A percentile compares a stretch with the other conserved stretches of the same genome.
phyloP scores from a whole-genome alignment of 2,797 vertebrate genomes.

The Capromys pilorides region DNA sequence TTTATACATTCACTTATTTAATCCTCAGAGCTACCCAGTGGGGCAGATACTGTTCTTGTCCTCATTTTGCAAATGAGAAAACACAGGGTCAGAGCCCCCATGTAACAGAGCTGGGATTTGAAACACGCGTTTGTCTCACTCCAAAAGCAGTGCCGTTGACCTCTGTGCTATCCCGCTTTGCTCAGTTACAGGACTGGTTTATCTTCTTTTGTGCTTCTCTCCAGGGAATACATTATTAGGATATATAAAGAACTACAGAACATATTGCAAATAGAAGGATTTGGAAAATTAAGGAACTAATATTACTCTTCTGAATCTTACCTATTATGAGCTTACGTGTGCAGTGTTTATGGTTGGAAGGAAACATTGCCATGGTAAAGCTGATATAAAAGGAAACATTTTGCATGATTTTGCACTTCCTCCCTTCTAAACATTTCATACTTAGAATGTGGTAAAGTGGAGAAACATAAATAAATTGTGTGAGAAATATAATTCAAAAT shows the following conservation, averaged over 20 bases:
- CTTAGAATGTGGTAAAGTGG: neutral
- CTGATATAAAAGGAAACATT: neutral
- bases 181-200: neutral
- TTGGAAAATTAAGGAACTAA: conserved; percentile 53
- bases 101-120: neutral
- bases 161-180: neutral
- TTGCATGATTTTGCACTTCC: neutral
- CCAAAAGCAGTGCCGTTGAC: neutral
- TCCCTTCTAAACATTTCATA: neutral
- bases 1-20: conserved; percentile 34
- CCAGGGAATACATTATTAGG: conserved; percentile 23
- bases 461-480: neutral
- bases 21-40: conserved; percentile 27
- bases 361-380: neutral
- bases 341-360: neutral
- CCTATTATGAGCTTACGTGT: neutral
- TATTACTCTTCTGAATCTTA: neutral
- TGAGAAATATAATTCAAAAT: conserved; percentile 37
- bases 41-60: neutral
- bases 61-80: conserved; percentile 56
- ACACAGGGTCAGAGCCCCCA: conserved; percentile 27
- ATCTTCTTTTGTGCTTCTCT: conserved; percentile 26
- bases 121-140: neutral
- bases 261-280: neutral
- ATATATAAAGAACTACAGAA: conserved; percentile 1